phyloP scores from a whole-genome alignment of 1,140 invertebrate species.

The Ganaspis sp. region DNA sequence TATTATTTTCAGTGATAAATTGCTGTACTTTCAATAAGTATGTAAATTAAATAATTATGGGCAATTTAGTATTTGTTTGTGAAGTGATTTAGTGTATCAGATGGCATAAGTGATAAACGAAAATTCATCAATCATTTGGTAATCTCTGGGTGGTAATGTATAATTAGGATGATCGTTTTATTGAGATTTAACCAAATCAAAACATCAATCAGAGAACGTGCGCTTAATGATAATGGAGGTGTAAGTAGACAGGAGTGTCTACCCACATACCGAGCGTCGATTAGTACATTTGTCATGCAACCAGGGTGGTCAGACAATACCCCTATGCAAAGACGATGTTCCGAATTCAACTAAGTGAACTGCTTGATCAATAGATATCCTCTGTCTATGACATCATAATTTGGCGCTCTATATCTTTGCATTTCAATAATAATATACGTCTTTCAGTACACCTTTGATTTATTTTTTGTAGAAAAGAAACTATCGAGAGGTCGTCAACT shows the following conservation, averaged over 20 bases:
- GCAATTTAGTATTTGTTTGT: background rate
- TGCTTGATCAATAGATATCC: conserved; percentile 15
- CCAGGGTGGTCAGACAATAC: conserved; percentile 21
- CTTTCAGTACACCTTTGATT: no score
- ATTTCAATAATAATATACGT: no score
- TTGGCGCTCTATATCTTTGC: no score
- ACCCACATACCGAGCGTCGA: conserved; percentile 19
- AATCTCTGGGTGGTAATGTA: background rate
- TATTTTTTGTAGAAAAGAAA: no score
- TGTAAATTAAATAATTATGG: background rate
- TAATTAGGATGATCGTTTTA: conserved; percentile 23
- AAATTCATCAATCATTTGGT: background rate
- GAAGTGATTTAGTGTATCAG: background rate
- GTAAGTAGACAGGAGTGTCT: conserved; percentile 19
- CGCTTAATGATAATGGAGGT: conserved; percentile 20
- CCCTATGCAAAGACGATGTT: conserved; percentile 26
- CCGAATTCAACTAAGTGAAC: conserved; percentile 22
- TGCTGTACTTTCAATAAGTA: no score
- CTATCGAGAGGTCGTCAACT: no score
- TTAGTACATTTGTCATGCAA: conserved; percentile 29
- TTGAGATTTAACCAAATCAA: conserved; percentile 19
- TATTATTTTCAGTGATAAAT: no score
- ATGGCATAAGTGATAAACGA: background rate
- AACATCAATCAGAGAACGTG: conserved; percentile 29
- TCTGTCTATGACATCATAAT: background rate